Percentiles rank a stretch among this genome's conserved stretches.
These are phyloP conservation scores for Scleropages formosus DNA, from an alignment of 2,797 vertebrate species.

Conservation along the genomic window DNA sequence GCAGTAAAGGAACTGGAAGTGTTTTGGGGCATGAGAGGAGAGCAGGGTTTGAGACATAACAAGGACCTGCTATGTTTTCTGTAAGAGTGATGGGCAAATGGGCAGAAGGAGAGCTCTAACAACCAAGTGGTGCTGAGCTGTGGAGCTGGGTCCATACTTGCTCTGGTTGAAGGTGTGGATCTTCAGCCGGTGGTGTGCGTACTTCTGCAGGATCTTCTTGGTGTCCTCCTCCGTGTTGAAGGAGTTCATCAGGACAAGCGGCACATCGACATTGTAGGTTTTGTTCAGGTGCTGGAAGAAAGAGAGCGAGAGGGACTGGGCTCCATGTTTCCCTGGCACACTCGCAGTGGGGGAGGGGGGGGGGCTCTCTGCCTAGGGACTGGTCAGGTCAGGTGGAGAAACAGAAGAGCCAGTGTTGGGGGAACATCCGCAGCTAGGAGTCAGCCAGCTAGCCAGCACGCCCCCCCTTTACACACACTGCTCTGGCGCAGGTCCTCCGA, in stretches of 20 bases:
- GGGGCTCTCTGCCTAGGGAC: background rate
- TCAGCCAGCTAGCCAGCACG: background rate
- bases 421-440: background rate
- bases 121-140: no score
- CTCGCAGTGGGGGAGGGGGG: no score
- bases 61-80: no score
- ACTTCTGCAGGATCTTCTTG: constrained; percentile 85
- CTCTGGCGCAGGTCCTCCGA: background rate
- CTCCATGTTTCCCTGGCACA: no score
- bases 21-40: no score
- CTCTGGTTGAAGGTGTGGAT: constrained; percentile 98
- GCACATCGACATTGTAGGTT: constrained; percentile 83
- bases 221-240: constrained; percentile 93
- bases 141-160: constrained; percentile 68
- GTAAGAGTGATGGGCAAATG: no score
- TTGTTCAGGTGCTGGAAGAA: constrained; percentile 87
- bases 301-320: constrained; percentile 32
- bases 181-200: constrained; percentile 81
- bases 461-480: background rate
- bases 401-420: background rate
- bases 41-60: no score
- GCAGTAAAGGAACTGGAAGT: no score
- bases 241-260: constrained; percentile 76
- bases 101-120: no score
- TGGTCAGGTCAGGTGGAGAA: background rate